A percentile compares a stretch with the other conserved stretches of the same genome.
Conservation (phyloP, 2,113 vertebrate species). For the Pelobates fuscus region DNA sequence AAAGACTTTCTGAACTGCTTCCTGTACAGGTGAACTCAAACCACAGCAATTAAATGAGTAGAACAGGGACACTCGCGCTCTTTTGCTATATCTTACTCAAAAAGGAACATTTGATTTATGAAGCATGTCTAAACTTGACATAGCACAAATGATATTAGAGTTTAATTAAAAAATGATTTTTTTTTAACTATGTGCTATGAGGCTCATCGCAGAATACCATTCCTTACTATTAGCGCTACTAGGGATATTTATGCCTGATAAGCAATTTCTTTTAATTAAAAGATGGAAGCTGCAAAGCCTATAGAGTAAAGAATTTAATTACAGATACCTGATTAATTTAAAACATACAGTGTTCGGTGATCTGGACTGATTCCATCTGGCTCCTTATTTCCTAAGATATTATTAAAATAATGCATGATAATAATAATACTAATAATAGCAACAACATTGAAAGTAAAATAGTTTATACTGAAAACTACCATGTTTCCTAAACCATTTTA, state of each 20-base stretch:
- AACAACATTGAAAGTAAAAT: not conserved
- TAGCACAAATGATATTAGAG: not conserved
- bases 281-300: slow-evolving; percentile 38
- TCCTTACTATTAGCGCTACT: slow-evolving; percentile 26
- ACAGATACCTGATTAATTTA: slow-evolving; percentile 49
- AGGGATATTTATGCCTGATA: slow-evolving; percentile 36
- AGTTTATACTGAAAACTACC: too few relatives aligned
- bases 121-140: slow-evolving; percentile 22
- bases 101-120: slow-evolving; percentile 5
- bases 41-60: too few relatives aligned
- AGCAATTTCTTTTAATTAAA: slow-evolving; percentile 48
- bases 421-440: not conserved
- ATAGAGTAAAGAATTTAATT: slow-evolving; percentile 46
- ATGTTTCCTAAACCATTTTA: too few relatives aligned
- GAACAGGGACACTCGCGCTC: not conserved
- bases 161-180: slow-evolving; percentile 41
- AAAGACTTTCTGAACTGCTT: not conserved
- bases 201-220: slow-evolving; percentile 24
- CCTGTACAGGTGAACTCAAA: not conserved
- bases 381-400: slow-evolving; percentile 33
- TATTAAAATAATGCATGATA: not conserved
- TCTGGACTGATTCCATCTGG: slow-evolving; percentile 47
- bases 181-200: not conserved
- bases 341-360: slow-evolving; percentile 43
- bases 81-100: slow-evolving; percentile 23